Percentiles rank a stretch among this genome's conserved stretches.
Evolutionary conservation across 2,888 invertebrate genomes (phyloP).

Genomic region (Melinopterus prodromus): DNA sequence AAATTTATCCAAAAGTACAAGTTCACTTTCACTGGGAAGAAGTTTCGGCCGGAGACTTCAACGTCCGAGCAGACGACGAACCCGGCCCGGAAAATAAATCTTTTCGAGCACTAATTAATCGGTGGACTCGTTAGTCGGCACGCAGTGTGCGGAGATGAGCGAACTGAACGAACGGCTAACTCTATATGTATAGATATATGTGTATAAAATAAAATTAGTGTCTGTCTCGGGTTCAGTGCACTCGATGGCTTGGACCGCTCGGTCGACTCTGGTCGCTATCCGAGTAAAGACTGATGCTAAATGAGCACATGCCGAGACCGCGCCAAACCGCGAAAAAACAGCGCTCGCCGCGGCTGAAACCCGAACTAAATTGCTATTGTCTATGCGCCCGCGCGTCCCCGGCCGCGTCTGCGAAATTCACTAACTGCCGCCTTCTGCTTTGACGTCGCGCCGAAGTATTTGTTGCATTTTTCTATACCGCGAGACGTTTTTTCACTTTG

Average conservation of each 20-base stretch:
- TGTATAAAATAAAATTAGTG: slow-evolving; percentile 39
- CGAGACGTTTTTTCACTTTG: neutral
- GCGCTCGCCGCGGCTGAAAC: slow-evolving; percentile 44
- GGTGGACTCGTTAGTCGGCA: neutral
- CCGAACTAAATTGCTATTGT: slow-evolving; percentile 46
- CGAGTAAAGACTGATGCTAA: slow-evolving; percentile 43
- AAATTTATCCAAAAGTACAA: slow-evolving; percentile 33
- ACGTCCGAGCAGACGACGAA: slow-evolving; percentile 39
- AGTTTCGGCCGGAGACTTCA: slow-evolving; percentile 39
- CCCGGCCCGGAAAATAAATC: slow-evolving; percentile 29
- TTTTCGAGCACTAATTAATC: neutral
- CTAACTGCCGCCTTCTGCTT: slow-evolving; percentile 17
- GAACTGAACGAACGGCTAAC: neutral
- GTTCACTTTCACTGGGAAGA: slow-evolving; percentile 43
- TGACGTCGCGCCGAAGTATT: neutral
- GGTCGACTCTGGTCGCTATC: slow-evolving; percentile 44
- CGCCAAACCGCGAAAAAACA: slow-evolving; percentile 44
- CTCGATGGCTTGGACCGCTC: slow-evolving; percentile 33
- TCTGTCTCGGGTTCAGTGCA: slow-evolving; percentile 43
- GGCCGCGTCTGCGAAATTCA: neutral
- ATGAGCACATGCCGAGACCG: slow-evolving; percentile 44
- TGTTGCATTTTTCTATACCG: neutral
- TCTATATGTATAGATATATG: slow-evolving; percentile 20
- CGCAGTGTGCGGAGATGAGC: neutral
- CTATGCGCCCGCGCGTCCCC: slow-evolving; percentile 28